phyloP scores from a whole-genome alignment of 2,113 vertebrate species.

The Sarotherodon lohbergeri region DNA sequence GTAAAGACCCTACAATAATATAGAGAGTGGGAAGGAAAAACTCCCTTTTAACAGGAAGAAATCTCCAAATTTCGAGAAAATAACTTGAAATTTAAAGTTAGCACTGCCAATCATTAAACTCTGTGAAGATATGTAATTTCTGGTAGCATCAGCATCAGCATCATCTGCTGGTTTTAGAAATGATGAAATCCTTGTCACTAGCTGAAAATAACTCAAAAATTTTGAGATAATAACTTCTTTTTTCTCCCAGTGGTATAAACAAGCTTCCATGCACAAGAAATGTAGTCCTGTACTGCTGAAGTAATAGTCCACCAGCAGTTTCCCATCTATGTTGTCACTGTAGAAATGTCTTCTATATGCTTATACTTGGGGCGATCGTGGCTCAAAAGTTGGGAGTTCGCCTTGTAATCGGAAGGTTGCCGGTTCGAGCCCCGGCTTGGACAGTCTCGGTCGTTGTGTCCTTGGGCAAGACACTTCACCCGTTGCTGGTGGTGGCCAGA shows the following conservation, averaged over 20 bases:
- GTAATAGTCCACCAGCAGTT: neutral
- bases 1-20: neutral
- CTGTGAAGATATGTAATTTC: neutral
- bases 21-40: neutral
- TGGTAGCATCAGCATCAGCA: neutral
- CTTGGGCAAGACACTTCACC: too few species aligned
- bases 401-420: too few species aligned
- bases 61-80: neutral
- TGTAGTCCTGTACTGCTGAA: neutral
- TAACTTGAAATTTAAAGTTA: neutral
- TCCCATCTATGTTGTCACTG: neutral
- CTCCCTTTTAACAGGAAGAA: neutral
- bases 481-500: too few species aligned
- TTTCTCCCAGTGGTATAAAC: neutral
- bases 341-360: neutral
- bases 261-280: neutral
- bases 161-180: neutral
- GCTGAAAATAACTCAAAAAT: neutral
- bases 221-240: neutral
- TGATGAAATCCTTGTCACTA: neutral
- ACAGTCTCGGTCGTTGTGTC: too few species aligned
- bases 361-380: too few species aligned
- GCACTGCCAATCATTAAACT: neutral
- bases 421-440: too few species aligned
- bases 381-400: too few species aligned